phyloP scores from a whole-genome alignment of 2,113 vertebrate genomes.

The Chamaetylas fuelleborni region DNA sequence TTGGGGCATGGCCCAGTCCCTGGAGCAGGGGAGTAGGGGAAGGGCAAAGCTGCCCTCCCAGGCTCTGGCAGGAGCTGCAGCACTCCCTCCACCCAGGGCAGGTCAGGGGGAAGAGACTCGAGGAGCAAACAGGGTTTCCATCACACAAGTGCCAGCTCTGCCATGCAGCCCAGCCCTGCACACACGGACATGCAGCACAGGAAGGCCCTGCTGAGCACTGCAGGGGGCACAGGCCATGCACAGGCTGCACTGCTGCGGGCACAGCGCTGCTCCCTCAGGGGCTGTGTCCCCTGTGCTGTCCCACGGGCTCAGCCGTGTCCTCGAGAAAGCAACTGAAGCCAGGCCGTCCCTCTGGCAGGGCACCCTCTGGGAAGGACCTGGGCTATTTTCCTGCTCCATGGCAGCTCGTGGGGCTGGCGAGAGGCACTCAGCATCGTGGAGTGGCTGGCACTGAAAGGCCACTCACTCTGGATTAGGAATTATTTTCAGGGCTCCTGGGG shows the following conservation, averaged over 20 bases:
- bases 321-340: background rate
- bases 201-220: accelerated
- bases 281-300: background rate
- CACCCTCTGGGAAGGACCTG: background rate
- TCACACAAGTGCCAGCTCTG: background rate
- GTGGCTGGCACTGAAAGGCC: background rate
- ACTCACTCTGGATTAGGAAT: background rate
- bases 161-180: background rate
- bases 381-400: background rate
- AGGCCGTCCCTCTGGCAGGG: background rate
- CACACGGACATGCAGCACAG: background rate
- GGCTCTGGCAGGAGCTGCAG: background rate
- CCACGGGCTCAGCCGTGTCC: background rate
- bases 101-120: background rate
- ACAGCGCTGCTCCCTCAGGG: background rate
- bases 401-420: accelerated
- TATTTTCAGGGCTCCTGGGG: background rate
- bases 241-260: background rate
- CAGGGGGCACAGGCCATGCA: background rate
- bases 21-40: background rate
- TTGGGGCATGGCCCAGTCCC: background rate
- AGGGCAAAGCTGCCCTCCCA: background rate
- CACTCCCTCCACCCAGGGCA: accelerated
- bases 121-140: background rate
- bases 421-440: background rate